A percentile compares a stretch with the other conserved stretches of the same genome.
phyloP scores from a whole-genome alignment of 2,888 invertebrate genomes.

The Tupiocoris notatus region DNA sequence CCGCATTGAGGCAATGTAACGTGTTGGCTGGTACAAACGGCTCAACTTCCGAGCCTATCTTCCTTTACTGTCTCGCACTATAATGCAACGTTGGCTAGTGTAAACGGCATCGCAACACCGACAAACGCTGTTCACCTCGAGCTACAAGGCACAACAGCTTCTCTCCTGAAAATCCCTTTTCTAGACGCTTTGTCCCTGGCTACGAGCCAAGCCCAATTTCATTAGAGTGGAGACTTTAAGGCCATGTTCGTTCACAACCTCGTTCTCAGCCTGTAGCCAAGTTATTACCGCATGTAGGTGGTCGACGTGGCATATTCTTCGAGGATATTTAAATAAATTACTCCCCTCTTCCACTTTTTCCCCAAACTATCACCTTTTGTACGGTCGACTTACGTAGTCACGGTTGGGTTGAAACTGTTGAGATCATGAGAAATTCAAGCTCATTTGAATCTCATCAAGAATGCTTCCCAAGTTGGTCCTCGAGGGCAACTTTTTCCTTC shows the following conservation, averaged over 20 bases:
- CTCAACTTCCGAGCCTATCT: no score
- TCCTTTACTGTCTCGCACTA: neutral
- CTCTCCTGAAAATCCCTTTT: neutral
- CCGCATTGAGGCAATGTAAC: neutral
- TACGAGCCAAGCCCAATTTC: conserved; percentile 9
- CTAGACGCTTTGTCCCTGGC: conserved; percentile 2
- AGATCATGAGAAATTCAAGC: no score
- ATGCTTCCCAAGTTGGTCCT: no score
- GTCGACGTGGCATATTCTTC: no score
- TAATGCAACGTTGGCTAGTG: neutral
- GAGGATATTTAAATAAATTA: no score
- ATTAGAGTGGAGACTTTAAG: neutral
- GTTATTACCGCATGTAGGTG: no score
- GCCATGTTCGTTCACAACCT: neutral
- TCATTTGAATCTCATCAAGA: no score
- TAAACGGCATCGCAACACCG: neutral
- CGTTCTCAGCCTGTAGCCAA: no score
- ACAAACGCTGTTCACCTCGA: neutral
- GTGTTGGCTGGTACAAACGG: neutral
- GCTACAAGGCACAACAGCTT: neutral
- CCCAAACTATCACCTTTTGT: neutral
- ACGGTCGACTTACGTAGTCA: no score
- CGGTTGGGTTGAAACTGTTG: no score
- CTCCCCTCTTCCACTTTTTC: neutral
- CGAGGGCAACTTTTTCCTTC: no score